phyloP scores from a whole-genome alignment of 2,797 vertebrate species.

The Thamnophis elegans region DNA sequence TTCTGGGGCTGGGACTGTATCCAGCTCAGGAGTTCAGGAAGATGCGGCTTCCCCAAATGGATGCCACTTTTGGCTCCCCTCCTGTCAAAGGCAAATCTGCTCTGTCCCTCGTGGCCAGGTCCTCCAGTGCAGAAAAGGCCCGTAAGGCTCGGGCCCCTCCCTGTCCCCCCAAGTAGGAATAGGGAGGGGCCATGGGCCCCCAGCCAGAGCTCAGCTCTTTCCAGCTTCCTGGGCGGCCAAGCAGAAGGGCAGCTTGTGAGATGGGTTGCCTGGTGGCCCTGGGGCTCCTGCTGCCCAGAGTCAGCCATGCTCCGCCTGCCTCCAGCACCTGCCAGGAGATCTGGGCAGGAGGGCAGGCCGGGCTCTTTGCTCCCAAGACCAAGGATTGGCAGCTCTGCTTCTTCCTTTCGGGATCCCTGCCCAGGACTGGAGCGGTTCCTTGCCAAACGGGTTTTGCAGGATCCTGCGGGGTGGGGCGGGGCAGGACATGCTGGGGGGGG shows the following conservation, averaged over 20 bases:
- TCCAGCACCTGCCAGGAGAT: too few species aligned
- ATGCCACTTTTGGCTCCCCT: neutral
- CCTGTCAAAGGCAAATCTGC: neutral
- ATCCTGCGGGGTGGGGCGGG: neutral
- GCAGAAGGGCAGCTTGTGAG: neutral
- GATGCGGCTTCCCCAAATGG: neutral
- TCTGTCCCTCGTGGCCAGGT: neutral
- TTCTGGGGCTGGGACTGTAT: neutral
- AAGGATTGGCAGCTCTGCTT: neutral
- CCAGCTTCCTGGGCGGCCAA: neutral
- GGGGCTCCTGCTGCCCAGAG: neutral
- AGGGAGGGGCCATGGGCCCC: too few species aligned
- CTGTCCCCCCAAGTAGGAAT: neutral
- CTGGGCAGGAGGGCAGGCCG: rapidly evolving
- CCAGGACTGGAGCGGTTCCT: neutral
- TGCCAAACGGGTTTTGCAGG: neutral
- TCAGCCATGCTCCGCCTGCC: neutral
- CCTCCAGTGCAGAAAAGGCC: neutral
- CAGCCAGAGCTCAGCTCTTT: neutral
- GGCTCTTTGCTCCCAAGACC: neutral
- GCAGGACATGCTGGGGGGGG: neutral
- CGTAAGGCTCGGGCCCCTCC: neutral
- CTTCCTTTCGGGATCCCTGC: neutral
- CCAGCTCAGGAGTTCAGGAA: neutral
- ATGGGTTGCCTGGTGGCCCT: neutral